These are phyloP conservation scores for Olivierus martensii DNA, from an alignment of 1,140 invertebrate species.

Conservation along the genomic window DNA sequence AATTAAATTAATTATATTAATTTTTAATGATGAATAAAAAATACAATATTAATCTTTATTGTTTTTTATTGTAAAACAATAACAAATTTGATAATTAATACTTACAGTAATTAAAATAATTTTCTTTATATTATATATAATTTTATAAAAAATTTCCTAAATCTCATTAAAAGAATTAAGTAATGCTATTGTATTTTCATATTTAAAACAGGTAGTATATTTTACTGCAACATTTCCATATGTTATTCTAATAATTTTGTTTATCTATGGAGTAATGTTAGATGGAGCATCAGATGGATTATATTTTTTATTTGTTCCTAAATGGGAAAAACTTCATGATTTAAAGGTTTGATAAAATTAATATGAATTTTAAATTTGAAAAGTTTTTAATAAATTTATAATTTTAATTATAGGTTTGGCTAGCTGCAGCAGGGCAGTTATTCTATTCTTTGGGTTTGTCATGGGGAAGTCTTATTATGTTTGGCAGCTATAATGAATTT, in stretches of 20 bases:
- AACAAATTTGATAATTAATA: too few relatives aligned
- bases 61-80: too few relatives aligned
- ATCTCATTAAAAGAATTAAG: too few relatives aligned
- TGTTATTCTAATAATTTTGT: slow-evolving; percentile 37
- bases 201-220: slow-evolving; percentile 32
- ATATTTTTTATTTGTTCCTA: too few relatives aligned
- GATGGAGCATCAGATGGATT: slow-evolving; percentile 27
- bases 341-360: too few relatives aligned
- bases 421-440: slow-evolving; percentile 32
- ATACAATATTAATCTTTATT: too few relatives aligned
- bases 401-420: slow-evolving; percentile 27
- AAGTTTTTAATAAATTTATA: neutral
- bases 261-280: slow-evolving; percentile 40
- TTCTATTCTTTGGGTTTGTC: slow-evolving; percentile 35
- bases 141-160: too few relatives aligned
- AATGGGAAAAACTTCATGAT: too few relatives aligned
- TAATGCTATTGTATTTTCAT: slow-evolving; percentile 2
- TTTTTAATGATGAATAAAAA: neutral
- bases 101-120: too few relatives aligned
- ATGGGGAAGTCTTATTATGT: slow-evolving; percentile 36
- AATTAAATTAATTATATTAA: neutral
- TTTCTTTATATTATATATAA: too few relatives aligned
- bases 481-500: slow-evolving; percentile 34
- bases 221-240: slow-evolving; percentile 46
- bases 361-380: too few relatives aligned